Evolutionary conservation across 2,797 vertebrate species (phyloP).

Genomic region (Pygocentrus nattereri): DNA sequence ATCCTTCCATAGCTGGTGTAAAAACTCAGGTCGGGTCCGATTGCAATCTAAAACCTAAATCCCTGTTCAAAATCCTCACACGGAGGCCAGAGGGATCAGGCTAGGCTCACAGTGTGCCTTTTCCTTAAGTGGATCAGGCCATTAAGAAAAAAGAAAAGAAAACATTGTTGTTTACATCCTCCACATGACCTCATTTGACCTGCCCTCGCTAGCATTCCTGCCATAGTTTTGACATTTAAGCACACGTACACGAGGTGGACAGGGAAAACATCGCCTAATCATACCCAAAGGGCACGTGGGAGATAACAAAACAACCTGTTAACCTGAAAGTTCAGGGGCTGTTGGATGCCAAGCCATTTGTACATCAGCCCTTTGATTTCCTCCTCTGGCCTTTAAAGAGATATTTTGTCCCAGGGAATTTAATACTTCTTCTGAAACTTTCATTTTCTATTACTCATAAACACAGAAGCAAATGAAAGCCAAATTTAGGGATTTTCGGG

Average conservation of each 20-base stretch:
- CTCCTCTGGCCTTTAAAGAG: slow-evolving; percentile 43
- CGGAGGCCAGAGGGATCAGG: slow-evolving; percentile 75
- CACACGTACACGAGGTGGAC: slow-evolving; percentile 77
- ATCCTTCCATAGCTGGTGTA: slow-evolving; percentile 73
- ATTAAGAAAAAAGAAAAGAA: slow-evolving; percentile 78
- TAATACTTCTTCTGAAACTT: slow-evolving; percentile 51
- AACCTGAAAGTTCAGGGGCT: slow-evolving; percentile 58
- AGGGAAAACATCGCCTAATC: slow-evolving; percentile 80
- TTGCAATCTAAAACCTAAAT: slow-evolving; percentile 79
- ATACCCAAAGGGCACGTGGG: slow-evolving; percentile 77
- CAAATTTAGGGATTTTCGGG: background rate
- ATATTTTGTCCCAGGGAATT: slow-evolving; percentile 48
- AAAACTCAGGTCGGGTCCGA: slow-evolving; percentile 76
- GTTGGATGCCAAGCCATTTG: slow-evolving; percentile 58
- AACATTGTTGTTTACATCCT: slow-evolving; percentile 86
- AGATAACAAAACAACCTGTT: slow-evolving; percentile 78
- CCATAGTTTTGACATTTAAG: slow-evolving; percentile 84
- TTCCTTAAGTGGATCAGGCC: slow-evolving; percentile 78
- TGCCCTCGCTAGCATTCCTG: slow-evolving; percentile 78
- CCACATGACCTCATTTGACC: slow-evolving; percentile 78
- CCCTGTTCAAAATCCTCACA: slow-evolving; percentile 56
- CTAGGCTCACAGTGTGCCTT: slow-evolving; percentile 70
- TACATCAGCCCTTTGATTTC: slow-evolving; percentile 66
- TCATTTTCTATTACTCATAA: slow-evolving; percentile 28
- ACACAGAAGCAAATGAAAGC: background rate